Percentiles rank a stretch among this genome's conserved stretches.
phyloP scores from a whole-genome alignment of 2,797 vertebrate genomes.

The Microchirus variegatus region DNA sequence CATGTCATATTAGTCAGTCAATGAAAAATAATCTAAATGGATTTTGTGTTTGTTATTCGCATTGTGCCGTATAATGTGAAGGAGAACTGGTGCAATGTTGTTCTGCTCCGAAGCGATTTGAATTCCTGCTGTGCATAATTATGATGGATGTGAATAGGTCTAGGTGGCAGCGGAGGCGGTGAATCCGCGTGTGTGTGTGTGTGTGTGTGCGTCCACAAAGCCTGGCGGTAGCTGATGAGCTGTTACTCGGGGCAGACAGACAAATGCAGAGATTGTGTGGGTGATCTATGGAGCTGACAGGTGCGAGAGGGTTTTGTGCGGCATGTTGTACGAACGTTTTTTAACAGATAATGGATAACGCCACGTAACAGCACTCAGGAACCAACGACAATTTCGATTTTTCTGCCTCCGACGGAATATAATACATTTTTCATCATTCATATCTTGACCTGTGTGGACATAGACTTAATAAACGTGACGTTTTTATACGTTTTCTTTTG shows the following conservation, averaged over 20 bases:
- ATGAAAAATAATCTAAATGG: conserved; percentile 50
- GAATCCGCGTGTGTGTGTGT: conserved; percentile 26
- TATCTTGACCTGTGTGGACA: conserved; percentile 8
- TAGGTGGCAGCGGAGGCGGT: conserved; percentile 59
- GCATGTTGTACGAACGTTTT: conserved; percentile 42
- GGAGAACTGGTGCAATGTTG: conserved; percentile 52
- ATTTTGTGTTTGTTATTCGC: conserved; percentile 49
- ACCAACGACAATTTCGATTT: conserved; percentile 38
- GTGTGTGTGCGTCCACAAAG: conserved; percentile 40
- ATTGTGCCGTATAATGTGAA: conserved; percentile 43
- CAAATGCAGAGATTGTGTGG: conserved; percentile 66
- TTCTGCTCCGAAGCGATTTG: conserved; percentile 65
- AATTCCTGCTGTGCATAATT: conserved; percentile 73
- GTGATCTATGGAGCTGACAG: conserved; percentile 67
- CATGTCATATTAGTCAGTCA: conserved; percentile 35
- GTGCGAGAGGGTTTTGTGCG: conserved; percentile 44
- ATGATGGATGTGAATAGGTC: conserved; percentile 72
- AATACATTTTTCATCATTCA: conserved; percentile 20
- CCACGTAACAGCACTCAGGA: conserved; percentile 26
- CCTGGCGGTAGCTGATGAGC: conserved; percentile 56
- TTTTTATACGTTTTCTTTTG: neutral
- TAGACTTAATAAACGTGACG: conserved; percentile 19
- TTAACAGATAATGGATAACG: conserved; percentile 52
- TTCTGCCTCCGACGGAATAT: conserved; percentile 14
- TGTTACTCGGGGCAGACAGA: conserved; percentile 67